Evolutionary conservation across 2,113 vertebrate species (phyloP), one percentile per base, ranked within the genome.

Genomic region (Lepidothrix coronata): DNA sequence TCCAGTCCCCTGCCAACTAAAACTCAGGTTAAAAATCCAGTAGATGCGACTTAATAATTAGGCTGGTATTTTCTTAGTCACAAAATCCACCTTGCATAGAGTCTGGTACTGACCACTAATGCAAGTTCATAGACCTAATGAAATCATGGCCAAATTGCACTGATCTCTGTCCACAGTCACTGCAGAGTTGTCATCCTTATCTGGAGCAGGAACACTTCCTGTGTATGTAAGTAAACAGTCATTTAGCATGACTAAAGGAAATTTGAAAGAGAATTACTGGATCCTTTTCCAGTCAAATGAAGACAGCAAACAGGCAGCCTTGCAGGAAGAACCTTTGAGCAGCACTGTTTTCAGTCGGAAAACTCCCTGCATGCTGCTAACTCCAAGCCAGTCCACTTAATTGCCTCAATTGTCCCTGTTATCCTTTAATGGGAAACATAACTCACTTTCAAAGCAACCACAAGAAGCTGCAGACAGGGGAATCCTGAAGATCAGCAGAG

Each of bases 401-500:
- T 97, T 97, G 96, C 95, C 95, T 95, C 98, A 97, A 96, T 97
- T 97, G 98, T 97, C 71, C 91, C 97, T 93, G 93, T 97, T 97
- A 97, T 81, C 95, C 97, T 67, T 88, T 98, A 98, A 98, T 98
- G 89, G 97, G 96, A 98, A 98, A 98, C 98, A 97, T 84, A 97
- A 92, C 96, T 96, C 94, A 24, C 93, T 94, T 97, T 97, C 98
- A 97, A 97, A 98, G 98, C 91, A 79, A 89, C 96, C 95, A 75
- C 76, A 73, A 95, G 90, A 93, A 93, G 97, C 96, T 97, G 98
- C 96, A 97, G 97, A 97, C 97, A 97, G 94, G 93, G 96, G 97
- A 97, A 98, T 97, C 97, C 97, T 98, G 97, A 98, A 97, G 96
- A 97, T 97, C 97, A 98, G 97, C 97, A 98, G 98, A 98, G 93